Evolutionary conservation across 1,140 invertebrate genomes (phyloP).

Genomic region (Teleogryllus occipitalis): DNA sequence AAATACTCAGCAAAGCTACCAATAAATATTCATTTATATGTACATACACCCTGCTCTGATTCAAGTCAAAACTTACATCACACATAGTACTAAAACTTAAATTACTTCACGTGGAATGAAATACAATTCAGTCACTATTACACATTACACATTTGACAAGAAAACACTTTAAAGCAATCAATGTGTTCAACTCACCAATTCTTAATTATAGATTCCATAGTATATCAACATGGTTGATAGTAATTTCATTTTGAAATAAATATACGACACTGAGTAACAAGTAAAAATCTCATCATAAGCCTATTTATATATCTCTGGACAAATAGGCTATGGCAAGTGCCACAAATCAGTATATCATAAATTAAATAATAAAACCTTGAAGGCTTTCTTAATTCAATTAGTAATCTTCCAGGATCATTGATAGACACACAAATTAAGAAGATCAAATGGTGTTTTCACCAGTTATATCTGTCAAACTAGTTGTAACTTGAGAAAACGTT

Average conservation of each 20-base stretch:
- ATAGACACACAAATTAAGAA: no score
- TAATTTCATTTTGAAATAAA: neutral
- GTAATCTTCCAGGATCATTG: no score
- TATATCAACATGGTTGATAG: neutral
- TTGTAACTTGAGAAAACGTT: constrained; percentile 44
- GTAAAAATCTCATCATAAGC: neutral
- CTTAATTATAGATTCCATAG: no score
- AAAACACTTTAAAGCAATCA: neutral
- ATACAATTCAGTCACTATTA: neutral
- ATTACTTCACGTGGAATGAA: neutral
- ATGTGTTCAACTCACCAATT: neutral
- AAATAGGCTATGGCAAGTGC: neutral
- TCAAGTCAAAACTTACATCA: neutral
- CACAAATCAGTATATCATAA: neutral
- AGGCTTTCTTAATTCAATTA: no score
- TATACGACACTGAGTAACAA: neutral
- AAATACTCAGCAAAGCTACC: neutral
- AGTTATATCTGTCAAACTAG: constrained; percentile 33
- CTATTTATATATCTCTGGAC: neutral
- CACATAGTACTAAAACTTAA: neutral
- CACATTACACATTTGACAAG: neutral
- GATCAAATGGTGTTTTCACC: constrained; percentile 16
- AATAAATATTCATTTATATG: neutral
- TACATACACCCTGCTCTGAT: neutral
- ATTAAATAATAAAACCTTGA: no score